phyloP scores from a whole-genome alignment of 2,888 invertebrate genomes.

The Synergus gifuensis region DNA sequence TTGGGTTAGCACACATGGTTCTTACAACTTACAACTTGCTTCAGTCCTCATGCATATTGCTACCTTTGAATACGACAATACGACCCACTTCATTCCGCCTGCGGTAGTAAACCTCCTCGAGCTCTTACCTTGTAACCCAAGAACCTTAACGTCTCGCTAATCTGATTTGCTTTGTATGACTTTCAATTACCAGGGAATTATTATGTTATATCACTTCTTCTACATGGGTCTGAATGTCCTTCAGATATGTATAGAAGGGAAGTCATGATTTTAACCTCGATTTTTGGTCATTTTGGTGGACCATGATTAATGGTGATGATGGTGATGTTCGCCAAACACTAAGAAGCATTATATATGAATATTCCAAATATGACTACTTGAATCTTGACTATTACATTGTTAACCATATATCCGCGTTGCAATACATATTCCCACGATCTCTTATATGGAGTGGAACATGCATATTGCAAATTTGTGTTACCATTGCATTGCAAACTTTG shows the following conservation, averaged over 20 bases:
- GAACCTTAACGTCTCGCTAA: not conserved
- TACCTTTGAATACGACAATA: constrained; percentile 7
- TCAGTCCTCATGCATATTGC: not conserved
- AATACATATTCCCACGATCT: not conserved
- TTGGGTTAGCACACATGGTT: constrained; percentile 15
- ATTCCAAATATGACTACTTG: too few relatives aligned
- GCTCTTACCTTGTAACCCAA: not conserved
- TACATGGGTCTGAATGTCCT: not conserved
- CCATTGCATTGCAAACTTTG: constrained; percentile 1
- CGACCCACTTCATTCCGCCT: not conserved
- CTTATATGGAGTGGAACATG: not conserved
- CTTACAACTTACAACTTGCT: not conserved
- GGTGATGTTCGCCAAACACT: too few relatives aligned
- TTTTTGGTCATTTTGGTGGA: too few relatives aligned
- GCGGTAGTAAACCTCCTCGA: constrained; percentile 5
- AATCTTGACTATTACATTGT: too few relatives aligned
- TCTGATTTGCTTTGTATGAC: not conserved
- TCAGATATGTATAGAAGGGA: not conserved
- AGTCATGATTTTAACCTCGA: too few relatives aligned
- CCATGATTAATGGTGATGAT: too few relatives aligned
- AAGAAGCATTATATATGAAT: too few relatives aligned
- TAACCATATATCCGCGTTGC: too few relatives aligned
- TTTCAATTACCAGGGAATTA: not conserved
- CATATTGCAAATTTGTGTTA: not conserved
- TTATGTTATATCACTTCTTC: not conserved